Evolutionary conservation across 2,797 vertebrate species (phyloP).

Genomic region (Ataeniobius toweri): DNA sequence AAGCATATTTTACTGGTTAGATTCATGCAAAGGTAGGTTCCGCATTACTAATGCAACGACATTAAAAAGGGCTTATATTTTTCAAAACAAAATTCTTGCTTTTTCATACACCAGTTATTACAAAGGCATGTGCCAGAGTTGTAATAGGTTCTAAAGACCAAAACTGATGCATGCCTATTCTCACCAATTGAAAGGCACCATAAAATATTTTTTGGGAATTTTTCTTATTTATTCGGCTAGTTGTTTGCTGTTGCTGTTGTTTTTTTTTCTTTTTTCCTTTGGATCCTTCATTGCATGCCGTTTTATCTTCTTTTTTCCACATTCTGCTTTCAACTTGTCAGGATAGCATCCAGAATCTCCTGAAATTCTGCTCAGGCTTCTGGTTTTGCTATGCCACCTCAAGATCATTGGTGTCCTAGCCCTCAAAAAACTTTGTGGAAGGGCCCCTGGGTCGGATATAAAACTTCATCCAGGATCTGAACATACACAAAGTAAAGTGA

Average conservation of each 20-base stretch:
- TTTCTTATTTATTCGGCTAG: not conserved
- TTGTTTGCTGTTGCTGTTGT: too few relatives aligned
- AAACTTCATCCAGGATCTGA: not conserved
- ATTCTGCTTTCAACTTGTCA: not conserved
- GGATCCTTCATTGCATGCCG: not conserved
- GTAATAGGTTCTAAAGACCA: not conserved
- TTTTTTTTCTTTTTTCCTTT: too few relatives aligned
- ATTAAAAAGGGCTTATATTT: not conserved
- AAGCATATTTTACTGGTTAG: not conserved
- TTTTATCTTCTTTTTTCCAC: not conserved
- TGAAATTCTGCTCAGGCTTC: too few relatives aligned
- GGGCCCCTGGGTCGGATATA: too few relatives aligned
- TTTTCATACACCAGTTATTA: not conserved
- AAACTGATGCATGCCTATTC: not conserved
- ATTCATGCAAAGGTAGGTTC: not conserved
- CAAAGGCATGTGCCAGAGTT: not conserved
- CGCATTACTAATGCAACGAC: not conserved
- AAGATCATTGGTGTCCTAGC: too few relatives aligned
- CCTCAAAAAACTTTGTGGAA: too few relatives aligned
- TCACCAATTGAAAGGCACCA: not conserved
- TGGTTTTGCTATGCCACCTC: too few relatives aligned
- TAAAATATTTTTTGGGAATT: not conserved
- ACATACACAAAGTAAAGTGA: not conserved
- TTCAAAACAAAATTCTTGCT: not conserved
- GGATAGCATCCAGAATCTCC: not conserved